These are phyloP conservation scores for Sycobia sp. DNA, from an alignment of 1,140 invertebrate genomes.

Conservation along the genomic window DNA sequence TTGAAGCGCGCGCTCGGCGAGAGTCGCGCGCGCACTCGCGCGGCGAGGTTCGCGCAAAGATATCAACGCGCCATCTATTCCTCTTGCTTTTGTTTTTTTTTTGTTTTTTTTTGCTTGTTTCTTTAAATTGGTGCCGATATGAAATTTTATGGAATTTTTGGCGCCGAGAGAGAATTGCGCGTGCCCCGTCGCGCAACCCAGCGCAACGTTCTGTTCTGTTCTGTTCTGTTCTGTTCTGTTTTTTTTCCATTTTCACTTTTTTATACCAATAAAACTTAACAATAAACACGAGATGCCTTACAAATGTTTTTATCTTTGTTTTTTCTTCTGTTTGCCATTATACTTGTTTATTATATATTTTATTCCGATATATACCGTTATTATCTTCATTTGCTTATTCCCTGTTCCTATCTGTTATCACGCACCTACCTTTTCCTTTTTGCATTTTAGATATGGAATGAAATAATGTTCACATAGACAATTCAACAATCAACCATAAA, in stretches of 20 bases:
- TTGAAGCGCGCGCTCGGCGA: slow-evolving; percentile 27
- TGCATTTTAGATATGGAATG: no score
- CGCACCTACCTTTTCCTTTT: background rate
- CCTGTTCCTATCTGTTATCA: slow-evolving; percentile 3
- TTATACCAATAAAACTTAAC: slow-evolving; percentile 37
- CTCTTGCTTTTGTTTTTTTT: no score
- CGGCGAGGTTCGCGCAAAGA: slow-evolving; percentile 9
- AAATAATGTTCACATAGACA: no score
- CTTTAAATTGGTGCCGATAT: no score
- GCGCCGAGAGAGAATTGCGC: slow-evolving; percentile 4
- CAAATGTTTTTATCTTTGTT: slow-evolving; percentile 33
- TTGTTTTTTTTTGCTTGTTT: slow-evolving; percentile 1
- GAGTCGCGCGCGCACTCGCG: slow-evolving; percentile 1
- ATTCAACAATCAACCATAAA: no score
- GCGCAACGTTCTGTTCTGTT: slow-evolving; percentile 28
- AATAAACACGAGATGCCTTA: slow-evolving; percentile 37
- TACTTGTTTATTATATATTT: background rate
- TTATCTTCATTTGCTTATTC: slow-evolving; percentile 5
- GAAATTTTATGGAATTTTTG: no score
- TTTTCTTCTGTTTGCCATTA: slow-evolving; percentile 10
- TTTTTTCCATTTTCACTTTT: slow-evolving; percentile 36
- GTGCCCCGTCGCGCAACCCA: slow-evolving; percentile 10
- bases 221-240: no score
- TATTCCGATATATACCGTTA: no score
- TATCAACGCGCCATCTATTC: background rate